phyloP scores from a whole-genome alignment of 2,797 vertebrate species.

The Atherinosoma microstoma region DNA sequence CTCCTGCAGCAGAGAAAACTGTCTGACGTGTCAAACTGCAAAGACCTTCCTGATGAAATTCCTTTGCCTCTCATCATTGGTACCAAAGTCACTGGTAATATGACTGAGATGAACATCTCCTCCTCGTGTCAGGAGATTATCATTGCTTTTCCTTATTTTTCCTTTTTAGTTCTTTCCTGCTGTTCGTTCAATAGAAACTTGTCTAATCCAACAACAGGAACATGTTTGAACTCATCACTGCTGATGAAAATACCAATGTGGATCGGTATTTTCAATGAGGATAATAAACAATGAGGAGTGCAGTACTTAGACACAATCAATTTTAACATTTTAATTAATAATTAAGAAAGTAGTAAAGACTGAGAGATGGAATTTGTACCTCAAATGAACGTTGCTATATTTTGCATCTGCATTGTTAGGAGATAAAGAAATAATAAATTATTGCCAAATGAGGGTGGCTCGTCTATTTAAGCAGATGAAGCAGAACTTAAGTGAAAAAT shows the following conservation, averaged over 20 bases:
- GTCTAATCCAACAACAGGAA: neutral
- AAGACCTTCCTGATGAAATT: constrained; percentile 98
- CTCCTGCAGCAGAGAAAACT: constrained; percentile 96
- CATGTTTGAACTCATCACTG: neutral
- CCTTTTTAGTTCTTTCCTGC: too few relatives aligned
- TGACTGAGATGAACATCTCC: neutral
- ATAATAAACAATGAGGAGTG: neutral
- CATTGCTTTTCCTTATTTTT: too few relatives aligned
- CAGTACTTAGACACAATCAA: neutral
- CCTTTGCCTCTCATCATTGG: constrained; percentile 96
- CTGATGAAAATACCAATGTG: too few relatives aligned
- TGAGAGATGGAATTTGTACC: neutral
- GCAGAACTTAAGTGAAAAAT: neutral
- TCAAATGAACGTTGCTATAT: too few relatives aligned
- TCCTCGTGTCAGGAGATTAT: neutral
- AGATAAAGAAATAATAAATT: too few relatives aligned
- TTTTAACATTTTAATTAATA: neutral
- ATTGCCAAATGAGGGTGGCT: too few relatives aligned
- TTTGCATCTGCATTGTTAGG: neutral
- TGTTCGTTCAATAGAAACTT: too few relatives aligned
- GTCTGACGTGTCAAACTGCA: constrained; percentile 94
- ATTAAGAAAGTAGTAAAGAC: neutral
- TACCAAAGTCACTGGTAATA: constrained; percentile 93
- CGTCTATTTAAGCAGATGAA: too few relatives aligned
- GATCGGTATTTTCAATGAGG: neutral